Evolutionary conservation across 1,140 invertebrate genomes (phyloP).

Genomic region (Trialeurodes vaporariorum): DNA sequence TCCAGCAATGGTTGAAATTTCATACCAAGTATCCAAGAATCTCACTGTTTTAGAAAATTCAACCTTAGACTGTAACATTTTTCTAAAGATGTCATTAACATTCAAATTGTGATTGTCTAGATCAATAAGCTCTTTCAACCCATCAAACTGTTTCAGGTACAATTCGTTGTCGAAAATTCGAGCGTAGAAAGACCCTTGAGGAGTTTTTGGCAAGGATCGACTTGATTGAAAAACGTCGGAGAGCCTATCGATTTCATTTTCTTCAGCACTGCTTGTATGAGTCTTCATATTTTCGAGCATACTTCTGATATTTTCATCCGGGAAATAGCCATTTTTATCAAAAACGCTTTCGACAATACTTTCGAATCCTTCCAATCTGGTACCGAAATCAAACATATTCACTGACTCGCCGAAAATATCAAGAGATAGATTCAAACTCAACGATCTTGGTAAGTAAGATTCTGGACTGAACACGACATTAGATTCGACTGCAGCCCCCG

Average conservation of each 20-base stretch:
- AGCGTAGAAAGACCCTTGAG: neutral
- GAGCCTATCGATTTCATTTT: neutral
- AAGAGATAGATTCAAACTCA: constrained; percentile 65
- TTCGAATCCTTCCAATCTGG: neutral
- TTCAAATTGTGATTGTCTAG: neutral
- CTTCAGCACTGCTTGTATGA: neutral
- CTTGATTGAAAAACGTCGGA: neutral
- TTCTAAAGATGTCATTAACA: neutral
- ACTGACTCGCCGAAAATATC: constrained; percentile 75
- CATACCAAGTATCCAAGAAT: neutral
- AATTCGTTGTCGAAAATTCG: neutral
- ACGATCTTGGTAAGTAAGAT: constrained; percentile 71
- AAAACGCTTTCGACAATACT: neutral
- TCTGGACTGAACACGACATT: constrained; percentile 79
- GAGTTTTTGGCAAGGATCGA: neutral
- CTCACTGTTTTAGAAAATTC: neutral
- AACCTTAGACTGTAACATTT: neutral
- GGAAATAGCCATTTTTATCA: neutral
- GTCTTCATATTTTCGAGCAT: neutral
- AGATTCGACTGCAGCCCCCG: constrained; percentile 52
- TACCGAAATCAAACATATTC: constrained; percentile 58
- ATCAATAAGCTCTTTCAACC: neutral
- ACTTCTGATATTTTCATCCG: neutral
- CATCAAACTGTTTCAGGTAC: neutral
- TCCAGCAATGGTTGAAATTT: neutral